A percentile compares a stretch with the other conserved stretches of the same genome.
Conservation (phyloP, 30 jellyfish, hydroid and myxozoan species). For the Nemopilema nomurai region DNA sequence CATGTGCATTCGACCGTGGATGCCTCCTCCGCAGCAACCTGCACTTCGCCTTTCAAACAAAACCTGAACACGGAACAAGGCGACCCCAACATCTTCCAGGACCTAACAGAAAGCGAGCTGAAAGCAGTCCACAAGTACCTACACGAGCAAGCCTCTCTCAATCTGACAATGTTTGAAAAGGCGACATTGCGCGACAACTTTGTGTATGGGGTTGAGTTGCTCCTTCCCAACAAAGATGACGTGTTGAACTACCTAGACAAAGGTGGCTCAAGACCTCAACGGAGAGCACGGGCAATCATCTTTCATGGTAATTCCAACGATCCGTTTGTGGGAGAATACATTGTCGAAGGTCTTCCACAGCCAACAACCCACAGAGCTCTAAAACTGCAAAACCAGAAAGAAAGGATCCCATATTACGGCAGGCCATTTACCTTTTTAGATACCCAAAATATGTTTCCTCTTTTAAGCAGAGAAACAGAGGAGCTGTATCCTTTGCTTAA, state of each 20-base stretch:
- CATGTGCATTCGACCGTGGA: neutral
- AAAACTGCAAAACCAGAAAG: conserved; percentile 16
- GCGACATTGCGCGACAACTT: conserved; percentile 62
- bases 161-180: conserved; percentile 31
- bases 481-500: conserved; percentile 50
- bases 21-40: neutral
- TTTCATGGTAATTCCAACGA: conserved; percentile 33
- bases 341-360: conserved; percentile 56
- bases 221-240: conserved; percentile 40
- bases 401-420: conserved; percentile 32
- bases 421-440: conserved; percentile 50
- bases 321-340: conserved; percentile 53
- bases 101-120: conserved; percentile 39
- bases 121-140: conserved; percentile 16
- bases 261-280: conserved; percentile 36
- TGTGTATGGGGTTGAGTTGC: conserved; percentile 47
- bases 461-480: conserved; percentile 4
- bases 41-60: conserved; percentile 13
- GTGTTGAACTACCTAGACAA: conserved; percentile 42
- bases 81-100: conserved; percentile 51
- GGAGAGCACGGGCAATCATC: conserved; percentile 60
- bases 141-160: conserved; percentile 1
- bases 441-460: neutral
- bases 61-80: neutral
- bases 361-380: conserved; percentile 39